These are phyloP conservation scores for Zonitis immaculata DNA, from an alignment of 2,888 invertebrate genomes.

Conservation along the genomic window DNA sequence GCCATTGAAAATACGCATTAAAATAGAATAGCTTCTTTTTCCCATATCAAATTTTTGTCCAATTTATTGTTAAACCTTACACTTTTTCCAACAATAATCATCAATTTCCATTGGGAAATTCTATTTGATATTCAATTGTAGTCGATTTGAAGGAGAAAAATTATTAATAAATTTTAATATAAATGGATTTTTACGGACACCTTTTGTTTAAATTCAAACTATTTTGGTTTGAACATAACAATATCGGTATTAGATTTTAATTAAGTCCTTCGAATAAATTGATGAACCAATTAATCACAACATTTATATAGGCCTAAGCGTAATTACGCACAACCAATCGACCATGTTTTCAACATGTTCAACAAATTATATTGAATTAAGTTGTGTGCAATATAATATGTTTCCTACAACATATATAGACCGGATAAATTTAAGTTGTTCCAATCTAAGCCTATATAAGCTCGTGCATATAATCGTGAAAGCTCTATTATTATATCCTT, in stretches of 20 bases:
- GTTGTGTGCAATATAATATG: slow-evolving; percentile 23
- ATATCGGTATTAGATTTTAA: slow-evolving; percentile 18
- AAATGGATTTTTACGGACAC: too few species aligned
- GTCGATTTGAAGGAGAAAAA: too few species aligned
- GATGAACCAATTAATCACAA: slow-evolving; percentile 25
- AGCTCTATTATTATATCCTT: slow-evolving; percentile 12
- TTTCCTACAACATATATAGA: slow-evolving; percentile 24
- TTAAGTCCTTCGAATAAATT: slow-evolving; percentile 16
- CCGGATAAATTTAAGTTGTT: slow-evolving; percentile 14
- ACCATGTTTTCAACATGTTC: slow-evolving; percentile 25
- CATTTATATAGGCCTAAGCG: slow-evolving; percentile 16
- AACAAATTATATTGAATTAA: slow-evolving; percentile 25
- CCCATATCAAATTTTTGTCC: too few species aligned
- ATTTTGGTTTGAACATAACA: too few species aligned
- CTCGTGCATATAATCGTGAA: slow-evolving; percentile 10
- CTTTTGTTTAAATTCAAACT: too few species aligned
- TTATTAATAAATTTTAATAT: too few species aligned
- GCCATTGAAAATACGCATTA: too few species aligned
- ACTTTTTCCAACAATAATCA: too few species aligned
- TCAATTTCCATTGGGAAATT: too few species aligned
- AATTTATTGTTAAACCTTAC: too few species aligned
- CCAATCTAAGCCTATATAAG: slow-evolving; percentile 11
- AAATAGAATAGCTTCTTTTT: too few species aligned
- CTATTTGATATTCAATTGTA: too few species aligned
- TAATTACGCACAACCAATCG: slow-evolving; percentile 25